Conservation (phyloP, 2,113 vertebrate genomes). For the Prunella himalayana region DNA sequence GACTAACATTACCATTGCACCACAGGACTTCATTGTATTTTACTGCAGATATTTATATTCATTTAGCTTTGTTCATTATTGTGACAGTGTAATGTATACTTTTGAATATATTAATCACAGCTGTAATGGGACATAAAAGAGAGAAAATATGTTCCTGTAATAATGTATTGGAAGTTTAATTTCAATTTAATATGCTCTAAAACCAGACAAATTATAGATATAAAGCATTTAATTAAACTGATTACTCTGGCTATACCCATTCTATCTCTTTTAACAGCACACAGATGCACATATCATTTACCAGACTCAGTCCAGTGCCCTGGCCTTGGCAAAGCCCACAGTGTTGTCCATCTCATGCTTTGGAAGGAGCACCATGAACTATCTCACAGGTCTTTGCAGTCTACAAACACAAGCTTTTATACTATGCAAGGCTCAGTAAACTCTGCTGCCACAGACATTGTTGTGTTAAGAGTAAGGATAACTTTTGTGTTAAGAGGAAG, state of each 20-base stretch:
- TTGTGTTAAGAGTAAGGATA: not conserved
- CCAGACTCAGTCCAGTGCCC: not conserved
- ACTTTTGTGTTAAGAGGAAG: not conserved
- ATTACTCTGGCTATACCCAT: not conserved
- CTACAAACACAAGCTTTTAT: not conserved
- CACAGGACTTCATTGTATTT: not conserved
- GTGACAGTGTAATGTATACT: slow-evolving; percentile 13
- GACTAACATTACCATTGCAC: not conserved
- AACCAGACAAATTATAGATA: slow-evolving; percentile 12
- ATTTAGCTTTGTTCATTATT: slow-evolving; percentile 5
- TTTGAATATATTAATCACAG: slow-evolving; percentile 39
- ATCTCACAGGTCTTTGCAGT: not conserved
- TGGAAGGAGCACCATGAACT: not conserved
- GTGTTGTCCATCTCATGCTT: not conserved
- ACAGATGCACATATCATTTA: not conserved
- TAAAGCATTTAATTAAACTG: slow-evolving; percentile 25
- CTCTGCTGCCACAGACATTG: not conserved
- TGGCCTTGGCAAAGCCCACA: not conserved
- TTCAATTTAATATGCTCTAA: slow-evolving; percentile 37
- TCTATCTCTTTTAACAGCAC: not conserved
- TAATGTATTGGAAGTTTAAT: slow-evolving; percentile 29
- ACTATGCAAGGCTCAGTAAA: not conserved
- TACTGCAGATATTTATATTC: slow-evolving; percentile 27
- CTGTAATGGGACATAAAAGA: slow-evolving; percentile 30
- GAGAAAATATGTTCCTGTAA: slow-evolving; percentile 18